Evolutionary conservation across 2,888 invertebrate genomes (phyloP), one percentile per base, ranked within the genome.

Genomic region (Andricus quercusramuli): DNA sequence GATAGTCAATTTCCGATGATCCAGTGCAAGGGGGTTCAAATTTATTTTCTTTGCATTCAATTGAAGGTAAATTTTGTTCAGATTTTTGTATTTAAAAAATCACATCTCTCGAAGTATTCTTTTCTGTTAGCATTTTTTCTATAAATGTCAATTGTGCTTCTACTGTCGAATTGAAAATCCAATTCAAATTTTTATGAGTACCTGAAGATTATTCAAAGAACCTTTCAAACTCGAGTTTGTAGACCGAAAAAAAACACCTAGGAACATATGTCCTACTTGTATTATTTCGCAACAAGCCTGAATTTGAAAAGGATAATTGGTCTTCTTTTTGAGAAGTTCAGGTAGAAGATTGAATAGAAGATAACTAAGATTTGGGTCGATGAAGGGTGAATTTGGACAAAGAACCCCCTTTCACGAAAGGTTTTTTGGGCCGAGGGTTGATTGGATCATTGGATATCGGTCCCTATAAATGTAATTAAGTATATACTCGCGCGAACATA

Each of bases 391-490:
- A 74, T 51, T 51, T 51, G 25, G 29, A 70, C 70, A 70, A 70
- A 70, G 74, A 56, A 74, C 56, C 74, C 74, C 74, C 74, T 32
- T 56, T 20, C 51, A 74, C 47, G 70, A 56, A n/a, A 51, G 47
- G 68, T 47, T 47, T 67, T 44, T 70, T 25, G 22, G n/a, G 17
- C 25, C 17, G 32, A 70, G 70, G 32, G 29, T 47, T 74, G 74
- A 56, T 74, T 74, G 74, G 74, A 74, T 56, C 74, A 74, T 74
- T 74, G 74, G 74, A 74, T 74, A 74, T 56, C 32, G 68, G 56
- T 74, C 29, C 29, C 47, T 47, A 25, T 67, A 70, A 29, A 70
- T 29, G 29, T 70, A 29, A 70, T 70, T 44, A 74, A 74, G 29
- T 74, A 74, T 74, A 74, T 70, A 51, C 51, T 70, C 74, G 74